Base-by-base conservation (phyloP, 30 jellyfish, hydroid and myxozoan species). In the Pelagia noctiluca region DNA sequence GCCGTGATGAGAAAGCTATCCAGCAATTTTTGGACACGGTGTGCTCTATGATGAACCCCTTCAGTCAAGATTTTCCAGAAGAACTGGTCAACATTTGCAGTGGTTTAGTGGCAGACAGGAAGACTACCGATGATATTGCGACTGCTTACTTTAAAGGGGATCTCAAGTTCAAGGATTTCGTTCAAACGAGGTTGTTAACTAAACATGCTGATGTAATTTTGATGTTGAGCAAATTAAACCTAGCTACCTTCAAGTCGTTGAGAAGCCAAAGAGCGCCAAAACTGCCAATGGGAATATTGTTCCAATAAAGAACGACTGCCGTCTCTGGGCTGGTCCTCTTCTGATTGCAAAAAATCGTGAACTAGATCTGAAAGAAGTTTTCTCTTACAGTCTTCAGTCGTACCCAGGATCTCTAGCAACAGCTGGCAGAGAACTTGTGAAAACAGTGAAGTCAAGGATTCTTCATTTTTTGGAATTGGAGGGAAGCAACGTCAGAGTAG, bases 321-420 rank as follows among this genome's bases (percentile, higher is more conserved):
- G 52, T 74, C 0, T 74, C 48, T 74, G 30, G 49, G 86, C 78
- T 28, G 78, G 80, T 49, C 33, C 31, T 0, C 49, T 74, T 3
- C 78, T 74, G 52, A 12, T 74, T 22, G 49, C 80, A 23, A 49
- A 49, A 25, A 74, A 46, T 38, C 77, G 86, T 8, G 81, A 74
- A 16, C 22, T 36, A 0, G 80, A 74, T 0, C 86, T 74, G 57
- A 21, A 2, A 21, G 57, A 49, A 46, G 49, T 74, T 35, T 69
- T 74, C 35, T 8, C 32, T 2, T 3, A 74, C 47, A 35, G 82
- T 37, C 25, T 74, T 0, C 0, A 69, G 16, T 18, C 1, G 31
- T 49, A 38, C 3, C 86, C 86, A 0, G 83, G 75, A 0, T 21
- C 63, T 32, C 47, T 74, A 0, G 86, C 86, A 74, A 74, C 77